Conservation (phyloP, 1,140 invertebrate species). For the Panulirus ornatus region DNA sequence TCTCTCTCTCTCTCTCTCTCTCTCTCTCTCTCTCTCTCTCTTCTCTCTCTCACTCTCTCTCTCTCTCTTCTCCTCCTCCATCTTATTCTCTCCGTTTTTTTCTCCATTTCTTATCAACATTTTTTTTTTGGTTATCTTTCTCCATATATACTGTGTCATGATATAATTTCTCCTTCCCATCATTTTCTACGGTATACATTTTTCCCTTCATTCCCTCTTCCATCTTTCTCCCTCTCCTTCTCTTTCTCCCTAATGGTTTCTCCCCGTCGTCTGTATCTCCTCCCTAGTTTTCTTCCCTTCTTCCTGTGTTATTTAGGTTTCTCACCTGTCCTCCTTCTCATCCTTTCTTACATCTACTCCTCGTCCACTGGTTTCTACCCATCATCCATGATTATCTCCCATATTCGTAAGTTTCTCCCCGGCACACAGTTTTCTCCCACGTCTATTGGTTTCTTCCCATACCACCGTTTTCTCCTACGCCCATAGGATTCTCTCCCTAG, state of each 20-base stretch:
- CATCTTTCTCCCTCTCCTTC: conserved; percentile 2
- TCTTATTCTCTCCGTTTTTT: not conserved
- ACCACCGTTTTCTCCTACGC: too few species aligned
- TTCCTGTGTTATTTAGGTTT: not conserved
- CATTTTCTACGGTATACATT: not conserved
- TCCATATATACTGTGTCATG: too few species aligned
- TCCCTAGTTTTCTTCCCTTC: not conserved
- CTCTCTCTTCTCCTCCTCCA: not conserved
- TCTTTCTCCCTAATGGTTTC: not conserved
- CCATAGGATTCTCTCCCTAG: too few species aligned
- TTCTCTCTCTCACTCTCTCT: not conserved
- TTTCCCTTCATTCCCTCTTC: not conserved
- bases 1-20: not conserved
- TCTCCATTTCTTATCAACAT: not conserved
- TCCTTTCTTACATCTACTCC: not conserved
- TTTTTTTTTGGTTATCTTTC: too few species aligned
- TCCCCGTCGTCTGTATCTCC: not conserved
- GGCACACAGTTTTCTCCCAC: too few species aligned
- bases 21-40: not conserved
- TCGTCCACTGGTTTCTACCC: not conserved
- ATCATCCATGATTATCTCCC: too few species aligned
- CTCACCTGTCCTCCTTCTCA: not conserved
- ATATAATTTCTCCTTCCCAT: not conserved
- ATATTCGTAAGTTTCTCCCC: too few species aligned
- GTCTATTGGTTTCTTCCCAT: too few species aligned